Evolutionary conservation across 2,888 invertebrate genomes (phyloP), one percentile per base, ranked within the genome.

Genomic region (Melinaea menophilus): DNA sequence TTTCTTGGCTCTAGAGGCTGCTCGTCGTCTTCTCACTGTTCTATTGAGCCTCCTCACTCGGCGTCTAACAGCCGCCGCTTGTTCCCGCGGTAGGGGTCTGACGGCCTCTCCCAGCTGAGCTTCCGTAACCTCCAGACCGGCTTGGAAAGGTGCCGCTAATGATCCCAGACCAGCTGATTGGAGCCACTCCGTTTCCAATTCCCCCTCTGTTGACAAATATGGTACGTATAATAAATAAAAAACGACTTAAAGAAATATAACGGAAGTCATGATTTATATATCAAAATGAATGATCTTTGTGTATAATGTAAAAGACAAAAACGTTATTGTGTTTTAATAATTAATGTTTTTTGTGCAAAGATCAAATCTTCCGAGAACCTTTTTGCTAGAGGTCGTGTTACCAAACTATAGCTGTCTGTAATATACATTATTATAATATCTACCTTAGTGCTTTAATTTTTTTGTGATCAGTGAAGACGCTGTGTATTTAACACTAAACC

Each of bases 151-250:
- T 71, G 93, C 94, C 58, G 94, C 93, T 70, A 96, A 90, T 71
- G 94, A 93, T 0, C 93, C 93, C 73, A 95, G 91, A 1, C 95
- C 96, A 0, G 95, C 95, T 41, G 94, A 92, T 66, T 93, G 93
- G 58, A 95, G 88, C 94, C 95, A 95, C 82, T 94, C 95, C 9
- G 94, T 93, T 75, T 95, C 95, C 76, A 94, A 92, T 82, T 95
- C 95, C 69, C 94, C 95, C 84, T 95, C 95, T 95, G 90, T 77
- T 46, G 66, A 73, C 69, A 41, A 5, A 41, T 11, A 41, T 41
- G 9, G 11, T 41, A 11, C 7, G 9, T 41, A 37, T 41, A 9
- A 41, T 5, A 41, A 41, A 41, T 11, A 41, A 41, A 41, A 37
- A 9, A 41, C 9, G 9, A 41, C 41, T 3, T 9, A 11, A 41